Conservation (phyloP, 2,888 invertebrate species). For the Tryphoninae sp. region DNA sequence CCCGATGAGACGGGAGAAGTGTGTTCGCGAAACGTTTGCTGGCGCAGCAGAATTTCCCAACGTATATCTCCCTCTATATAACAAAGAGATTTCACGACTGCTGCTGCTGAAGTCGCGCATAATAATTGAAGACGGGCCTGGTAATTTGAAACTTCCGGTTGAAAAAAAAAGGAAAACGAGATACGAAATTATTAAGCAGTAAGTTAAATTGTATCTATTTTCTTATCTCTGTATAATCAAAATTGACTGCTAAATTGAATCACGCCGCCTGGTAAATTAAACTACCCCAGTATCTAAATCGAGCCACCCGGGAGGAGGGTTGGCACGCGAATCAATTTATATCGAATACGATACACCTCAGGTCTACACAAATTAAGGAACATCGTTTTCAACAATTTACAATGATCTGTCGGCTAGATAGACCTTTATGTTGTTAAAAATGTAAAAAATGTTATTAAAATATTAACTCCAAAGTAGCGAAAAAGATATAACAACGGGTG, state of each 20-base stretch:
- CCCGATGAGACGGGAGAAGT: not conserved
- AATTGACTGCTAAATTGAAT: no score
- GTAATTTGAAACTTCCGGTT: no score
- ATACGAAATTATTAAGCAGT: no score
- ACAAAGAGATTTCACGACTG: not conserved
- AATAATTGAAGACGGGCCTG: no score
- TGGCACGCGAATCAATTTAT: not conserved
- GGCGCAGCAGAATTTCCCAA: conserved; percentile 11
- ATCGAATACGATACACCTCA: not conserved
- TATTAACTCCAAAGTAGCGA: conserved; percentile 47
- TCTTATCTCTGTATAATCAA: no score
- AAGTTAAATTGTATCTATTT: no score
- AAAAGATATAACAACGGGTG: conserved; percentile 47
- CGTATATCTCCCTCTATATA: not conserved
- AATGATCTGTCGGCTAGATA: conserved; percentile 8
- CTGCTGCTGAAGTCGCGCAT: no score
- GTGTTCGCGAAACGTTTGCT: not conserved
- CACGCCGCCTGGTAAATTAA: no score
- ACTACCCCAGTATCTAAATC: no score
- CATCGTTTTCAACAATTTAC: conserved; percentile 14
- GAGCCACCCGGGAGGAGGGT: no score
- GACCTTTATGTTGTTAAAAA: conserved; percentile 55
- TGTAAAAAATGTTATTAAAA: conserved; percentile 48
- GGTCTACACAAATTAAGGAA: not conserved
- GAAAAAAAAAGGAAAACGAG: no score